Base-by-base conservation (phyloP, 2,888 invertebrate species). In the Cartodere bifasciata region DNA sequence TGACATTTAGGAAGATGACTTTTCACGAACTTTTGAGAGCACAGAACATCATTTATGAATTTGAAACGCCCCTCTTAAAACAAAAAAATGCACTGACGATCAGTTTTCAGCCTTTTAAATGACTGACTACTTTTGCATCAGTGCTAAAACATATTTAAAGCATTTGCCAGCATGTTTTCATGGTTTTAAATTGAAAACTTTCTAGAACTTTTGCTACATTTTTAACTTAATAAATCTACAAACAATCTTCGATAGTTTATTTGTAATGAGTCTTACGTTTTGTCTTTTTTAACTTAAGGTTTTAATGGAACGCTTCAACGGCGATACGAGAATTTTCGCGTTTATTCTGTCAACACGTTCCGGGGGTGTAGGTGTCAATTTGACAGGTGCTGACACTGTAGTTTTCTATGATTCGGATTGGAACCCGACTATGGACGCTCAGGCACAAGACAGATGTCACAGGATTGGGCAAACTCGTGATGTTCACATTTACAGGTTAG, bases 381-480 rank as follows among this genome's bases (percentile, higher is more conserved):
- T 98, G 44, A 97, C 95, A 16, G 98, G 97, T 42, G 98, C 98
- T 24, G 98, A 99, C 65, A 90, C 92, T 47, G 97, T 99, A 45
- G 85, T 99, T 58, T 98, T 99, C 68, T 99, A 98, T 63, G 98
- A 99, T 67, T 94, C 92, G 39, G 95, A 97, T 65, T 97, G 95
- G 97, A 97, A 97, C 71, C 97, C 97, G 29, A 97, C 95, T 4
- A 97, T 98, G 95, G 98, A 98, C 67, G 95, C 95, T 37, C 90
- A 91, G 59, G 90, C 88, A 40, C 88, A 88, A 63, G 90, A 90
- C 65, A 74, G 94, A 46, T 95, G 95, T 61, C 98, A 99, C 68
- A 77, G 98, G 49, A 98, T 99, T 58, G 98, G 98, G 0, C 98
- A 99, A 67, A 98, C 97, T 11, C 70, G 95, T 46, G 95, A 98